Evolutionary conservation across 2,797 vertebrate species (phyloP), one percentile per base, ranked within the genome.

Genomic region (Onychomys arenicola): DNA sequence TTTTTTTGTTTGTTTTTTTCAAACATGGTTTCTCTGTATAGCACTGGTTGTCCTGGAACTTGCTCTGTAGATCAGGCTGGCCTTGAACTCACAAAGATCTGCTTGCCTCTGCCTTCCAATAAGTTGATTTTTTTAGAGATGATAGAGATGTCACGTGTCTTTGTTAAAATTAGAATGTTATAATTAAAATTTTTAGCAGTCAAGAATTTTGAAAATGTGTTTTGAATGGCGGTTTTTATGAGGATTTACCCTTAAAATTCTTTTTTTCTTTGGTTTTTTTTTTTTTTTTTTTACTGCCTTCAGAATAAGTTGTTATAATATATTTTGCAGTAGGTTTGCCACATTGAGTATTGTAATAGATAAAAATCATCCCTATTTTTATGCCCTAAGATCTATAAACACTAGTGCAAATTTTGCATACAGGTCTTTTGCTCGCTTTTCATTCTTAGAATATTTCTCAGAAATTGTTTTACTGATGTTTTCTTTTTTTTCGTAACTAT

Each of bases 191-290:
- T 86, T 96, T 96, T 96, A 89, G 73, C 96, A 96, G 91, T 97
- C 94, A 97, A 86, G 91, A 93, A 21, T 93, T 97, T 90, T 92
- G 98, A 98, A 98, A 98, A 98, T 97, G 97, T 97, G 93, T 73
- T 88, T 85, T 93, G 43, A 80, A 11, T 92, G 40, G 94, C 97
- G 43, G 3, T 96, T 57, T 97, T 84, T 98, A 96, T 96, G 69
- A 65, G 0, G 81, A 3, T 67, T 32, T 95, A 65, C 90, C 34
- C 69, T 97, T 65, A 57, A 95, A 82, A 82, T 57, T 89, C 1
- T 55, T 32, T 96, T 95, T 91, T 96, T 49, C 76, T 96, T 77
- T 83, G n/a, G 19, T 21, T 69, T 78, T 92, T 97, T 92, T 77
- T 52, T 96, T 95, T 90, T 96, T 52, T 69, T 78, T 92, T 97